These are phyloP conservation scores for Mercenaria mercenaria DNA, from an alignment of 1,140 invertebrate species.

Conservation along the genomic window DNA sequence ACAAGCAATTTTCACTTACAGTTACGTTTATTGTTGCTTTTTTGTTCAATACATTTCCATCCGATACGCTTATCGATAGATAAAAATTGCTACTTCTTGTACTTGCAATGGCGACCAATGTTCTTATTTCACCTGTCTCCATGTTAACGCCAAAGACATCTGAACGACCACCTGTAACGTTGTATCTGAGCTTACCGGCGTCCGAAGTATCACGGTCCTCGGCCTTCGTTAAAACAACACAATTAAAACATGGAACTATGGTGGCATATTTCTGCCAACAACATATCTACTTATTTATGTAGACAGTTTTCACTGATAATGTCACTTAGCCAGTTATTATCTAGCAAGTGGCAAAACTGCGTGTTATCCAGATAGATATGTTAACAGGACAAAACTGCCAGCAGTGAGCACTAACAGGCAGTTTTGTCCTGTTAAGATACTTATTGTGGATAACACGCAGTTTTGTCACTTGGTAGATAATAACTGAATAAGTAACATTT, in stretches of 20 bases:
- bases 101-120: conserved; percentile 23
- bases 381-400: too few relatives aligned
- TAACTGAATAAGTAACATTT: too few relatives aligned
- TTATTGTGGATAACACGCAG: too few relatives aligned
- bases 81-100: background rate
- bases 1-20: too few relatives aligned
- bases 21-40: background rate
- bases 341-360: too few relatives aligned
- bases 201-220: background rate
- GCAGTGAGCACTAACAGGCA: too few relatives aligned
- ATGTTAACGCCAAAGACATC: conserved; percentile 7
- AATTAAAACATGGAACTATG: background rate
- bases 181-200: background rate
- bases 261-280: too few relatives aligned
- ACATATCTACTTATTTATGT: too few relatives aligned
- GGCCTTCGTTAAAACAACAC: conserved; percentile 21
- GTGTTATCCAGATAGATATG: too few relatives aligned
- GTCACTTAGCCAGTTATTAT: background rate
- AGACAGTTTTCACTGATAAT: too few relatives aligned
- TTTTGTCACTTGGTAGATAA: too few relatives aligned
- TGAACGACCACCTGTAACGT: background rate
- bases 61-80: background rate
- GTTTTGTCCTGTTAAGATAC: too few relatives aligned
- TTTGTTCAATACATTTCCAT: background rate
- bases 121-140: conserved; percentile 8